phyloP scores from a whole-genome alignment of 1,140 invertebrate species.

The Caerostris extrusa region DNA sequence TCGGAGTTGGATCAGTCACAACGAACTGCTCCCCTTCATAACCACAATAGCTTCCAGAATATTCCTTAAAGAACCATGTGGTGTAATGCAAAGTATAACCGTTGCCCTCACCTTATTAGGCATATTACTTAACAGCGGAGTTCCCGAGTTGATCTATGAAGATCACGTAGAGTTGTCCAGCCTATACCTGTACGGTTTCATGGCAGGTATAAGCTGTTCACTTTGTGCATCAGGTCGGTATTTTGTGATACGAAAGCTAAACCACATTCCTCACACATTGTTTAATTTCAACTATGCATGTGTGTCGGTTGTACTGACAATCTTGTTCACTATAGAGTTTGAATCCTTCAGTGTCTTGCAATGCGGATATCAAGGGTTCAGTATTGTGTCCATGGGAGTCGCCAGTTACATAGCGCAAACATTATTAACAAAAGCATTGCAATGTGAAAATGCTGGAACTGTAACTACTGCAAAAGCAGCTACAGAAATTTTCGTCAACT shows the following conservation, averaged over 20 bases:
- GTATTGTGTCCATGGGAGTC: background rate
- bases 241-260: background rate
- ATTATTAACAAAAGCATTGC: background rate
- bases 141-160: background rate
- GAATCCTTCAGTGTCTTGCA: background rate
- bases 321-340: background rate
- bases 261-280: background rate
- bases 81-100: background rate
- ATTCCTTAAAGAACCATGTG: background rate
- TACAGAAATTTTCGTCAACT: background rate
- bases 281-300: background rate
- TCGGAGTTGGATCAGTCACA: background rate
- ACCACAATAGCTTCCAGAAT: background rate
- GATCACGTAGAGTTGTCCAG: background rate
- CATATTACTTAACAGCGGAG: background rate
- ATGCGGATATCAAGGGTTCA: background rate
- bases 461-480: background rate
- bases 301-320: background rate
- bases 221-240: background rate
- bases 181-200: background rate
- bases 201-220: background rate
- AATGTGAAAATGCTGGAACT: background rate
- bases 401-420: background rate
- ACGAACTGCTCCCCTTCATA: background rate
- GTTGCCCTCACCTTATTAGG: background rate